These are phyloP conservation scores for Xylocopa sonorina DNA, from an alignment of 1,140 invertebrate species.

Conservation along the genomic window DNA sequence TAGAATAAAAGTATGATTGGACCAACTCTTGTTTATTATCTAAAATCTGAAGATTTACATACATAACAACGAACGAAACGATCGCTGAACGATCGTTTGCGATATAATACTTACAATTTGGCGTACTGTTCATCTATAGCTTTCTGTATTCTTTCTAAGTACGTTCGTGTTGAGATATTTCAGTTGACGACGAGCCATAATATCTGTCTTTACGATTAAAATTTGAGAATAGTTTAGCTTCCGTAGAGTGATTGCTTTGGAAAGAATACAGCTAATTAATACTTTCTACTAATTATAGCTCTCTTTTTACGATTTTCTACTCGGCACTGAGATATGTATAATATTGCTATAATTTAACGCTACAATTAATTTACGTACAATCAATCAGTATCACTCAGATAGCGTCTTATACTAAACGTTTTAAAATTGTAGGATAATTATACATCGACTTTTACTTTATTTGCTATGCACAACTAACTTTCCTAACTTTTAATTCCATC, in stretches of 20 bases:
- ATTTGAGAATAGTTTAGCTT: background rate
- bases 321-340: conserved; percentile 61
- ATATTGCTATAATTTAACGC: conserved; percentile 62
- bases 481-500: background rate
- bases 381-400: background rate
- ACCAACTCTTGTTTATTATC: conserved; percentile 58
- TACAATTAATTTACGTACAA: conserved; percentile 16
- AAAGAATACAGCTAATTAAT: conserved; percentile 45
- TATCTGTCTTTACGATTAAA: background rate
- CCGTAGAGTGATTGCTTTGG: background rate
- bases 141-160: conserved; percentile 32
- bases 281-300: conserved; percentile 19
- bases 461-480: background rate
- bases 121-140: conserved; percentile 12
- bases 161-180: background rate
- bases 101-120: conserved; percentile 43
- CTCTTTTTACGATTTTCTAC: conserved; percentile 38
- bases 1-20: conserved; percentile 9
- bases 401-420: background rate
- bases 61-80: conserved; percentile 49
- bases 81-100: conserved; percentile 13
- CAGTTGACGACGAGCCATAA: background rate
- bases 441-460: background rate
- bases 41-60: conserved; percentile 59
- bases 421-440: background rate